A percentile compares a stretch with the other conserved stretches of the same genome.
These are phyloP conservation scores for Chamaetylas fuelleborni DNA, from an alignment of 2,113 vertebrate genomes.

Conservation along the genomic window DNA sequence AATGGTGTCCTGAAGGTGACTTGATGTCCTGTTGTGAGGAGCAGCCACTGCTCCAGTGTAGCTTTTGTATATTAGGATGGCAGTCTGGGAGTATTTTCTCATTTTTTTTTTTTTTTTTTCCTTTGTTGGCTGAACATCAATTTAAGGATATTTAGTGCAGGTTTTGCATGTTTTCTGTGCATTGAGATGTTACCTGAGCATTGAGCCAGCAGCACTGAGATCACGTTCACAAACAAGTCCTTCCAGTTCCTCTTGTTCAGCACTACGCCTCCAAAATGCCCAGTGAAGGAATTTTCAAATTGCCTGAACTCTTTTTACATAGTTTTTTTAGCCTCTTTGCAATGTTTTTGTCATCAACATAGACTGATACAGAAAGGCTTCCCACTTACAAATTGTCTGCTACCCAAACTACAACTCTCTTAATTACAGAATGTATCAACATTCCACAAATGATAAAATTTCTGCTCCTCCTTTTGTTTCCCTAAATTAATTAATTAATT, in stretches of 20 bases:
- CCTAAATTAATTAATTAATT: no score
- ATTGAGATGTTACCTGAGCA: rapidly evolving
- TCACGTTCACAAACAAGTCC: not conserved
- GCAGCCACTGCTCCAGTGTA: not conserved
- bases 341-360: not conserved
- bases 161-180: not conserved
- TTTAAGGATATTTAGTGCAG: not conserved
- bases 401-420: not conserved
- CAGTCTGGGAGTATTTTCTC: not conserved
- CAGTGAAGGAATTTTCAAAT: not conserved
- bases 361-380: not conserved
- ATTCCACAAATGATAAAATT: not conserved
- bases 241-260: slow-evolving; percentile 45
- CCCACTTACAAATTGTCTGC: not conserved
- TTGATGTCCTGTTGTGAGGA: not conserved
- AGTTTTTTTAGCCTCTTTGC: not conserved
- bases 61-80: not conserved
- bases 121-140: not conserved
- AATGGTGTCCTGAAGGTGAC: not conserved
- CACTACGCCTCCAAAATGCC: not conserved
- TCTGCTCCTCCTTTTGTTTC: not conserved
- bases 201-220: not conserved
- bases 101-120: no score
- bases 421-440: not conserved
- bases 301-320: not conserved